phyloP scores from a whole-genome alignment of 2,888 invertebrate species.

The Melanophora roralis region DNA sequence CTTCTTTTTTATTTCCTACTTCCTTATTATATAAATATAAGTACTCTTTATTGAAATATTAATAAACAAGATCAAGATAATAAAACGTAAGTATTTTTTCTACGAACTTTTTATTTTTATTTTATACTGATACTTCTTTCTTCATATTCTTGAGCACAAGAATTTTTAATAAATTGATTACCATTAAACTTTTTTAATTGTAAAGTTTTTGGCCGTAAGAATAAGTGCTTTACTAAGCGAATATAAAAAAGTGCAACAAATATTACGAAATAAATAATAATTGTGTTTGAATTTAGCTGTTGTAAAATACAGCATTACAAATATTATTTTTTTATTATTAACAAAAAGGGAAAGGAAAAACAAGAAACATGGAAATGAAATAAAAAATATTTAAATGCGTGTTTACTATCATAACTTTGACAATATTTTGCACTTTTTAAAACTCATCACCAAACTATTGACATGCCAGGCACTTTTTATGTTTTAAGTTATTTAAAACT shows the following conservation, averaged over 20 bases:
- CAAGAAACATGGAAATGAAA: conserved; percentile 2
- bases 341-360: neutral
- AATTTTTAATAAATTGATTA: too few relatives aligned
- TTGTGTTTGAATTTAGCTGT: neutral
- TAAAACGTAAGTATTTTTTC: too few relatives aligned
- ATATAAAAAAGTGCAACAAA: too few relatives aligned
- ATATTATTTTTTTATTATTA: conserved; percentile 5
- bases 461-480: conserved; percentile 45
- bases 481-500: conserved; percentile 29
- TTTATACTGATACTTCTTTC: too few relatives aligned
- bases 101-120: too few relatives aligned
- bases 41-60: conserved; percentile 3
- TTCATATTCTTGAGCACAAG: too few relatives aligned
- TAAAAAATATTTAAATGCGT: conserved; percentile 25
- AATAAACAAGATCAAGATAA: conserved; percentile 5
- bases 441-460: conserved; percentile 48
- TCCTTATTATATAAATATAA: neutral
- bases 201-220: too few relatives aligned
- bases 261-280: too few relatives aligned
- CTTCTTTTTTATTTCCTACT: neutral
- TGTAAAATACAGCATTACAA: neutral
- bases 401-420: conserved; percentile 42
- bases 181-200: too few relatives aligned
- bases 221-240: too few relatives aligned
- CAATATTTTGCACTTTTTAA: conserved; percentile 47